Evolutionary conservation across 92 coral and sea anemone genomes (phyloP), one percentile per base, ranked within the genome.

Genomic region (Scolanthus callimorphus): DNA sequence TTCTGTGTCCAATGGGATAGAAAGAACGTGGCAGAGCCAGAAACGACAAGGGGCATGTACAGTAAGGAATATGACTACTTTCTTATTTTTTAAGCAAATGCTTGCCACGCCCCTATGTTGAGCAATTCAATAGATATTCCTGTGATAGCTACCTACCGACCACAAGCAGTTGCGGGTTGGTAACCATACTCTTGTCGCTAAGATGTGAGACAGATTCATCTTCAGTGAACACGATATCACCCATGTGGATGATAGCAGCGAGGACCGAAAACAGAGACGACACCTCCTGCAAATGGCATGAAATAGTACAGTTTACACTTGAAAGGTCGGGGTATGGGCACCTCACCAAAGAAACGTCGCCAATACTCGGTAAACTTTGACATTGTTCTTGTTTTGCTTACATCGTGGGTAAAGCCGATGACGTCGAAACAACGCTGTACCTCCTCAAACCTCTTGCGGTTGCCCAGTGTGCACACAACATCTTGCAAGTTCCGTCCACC

Each of bases 131-230:
- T n/a, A n/a, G n/a, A n/a, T n/a, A n/a, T n/a, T n/a, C n/a, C n/a
- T n/a, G n/a, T n/a, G n/a, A n/a, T n/a, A n/a, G 3, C 21, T 23
- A 76, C 97, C 19, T 62, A 91, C 97, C 95, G 27, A 83, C 79
- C 11, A 82, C 77, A 13, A 91, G 77, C 27, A 74, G 73, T 31
- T 91, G 87, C 24, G 79, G 77, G 63, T 91, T 91, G 86, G 39
- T 76, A 25, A 91, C 97, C 95, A 87, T 91, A 39, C 97, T 91
- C 55, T 91, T 86, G 74, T 88, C 97, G 31, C 96, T 74, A 48
- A 91, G 83, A 65, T 91, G 97, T 24, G 80, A 62, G 4, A 87
- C 97, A 6, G 97, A 82, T 43, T 91, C 84, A 66, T 91, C 97
- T 58, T 91, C 97, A 20, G 78, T 71, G 76, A 91, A 91, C 24